phyloP scores from a whole-genome alignment of 2,113 vertebrate species.

The pig (Sus scrofa) region DNA sequence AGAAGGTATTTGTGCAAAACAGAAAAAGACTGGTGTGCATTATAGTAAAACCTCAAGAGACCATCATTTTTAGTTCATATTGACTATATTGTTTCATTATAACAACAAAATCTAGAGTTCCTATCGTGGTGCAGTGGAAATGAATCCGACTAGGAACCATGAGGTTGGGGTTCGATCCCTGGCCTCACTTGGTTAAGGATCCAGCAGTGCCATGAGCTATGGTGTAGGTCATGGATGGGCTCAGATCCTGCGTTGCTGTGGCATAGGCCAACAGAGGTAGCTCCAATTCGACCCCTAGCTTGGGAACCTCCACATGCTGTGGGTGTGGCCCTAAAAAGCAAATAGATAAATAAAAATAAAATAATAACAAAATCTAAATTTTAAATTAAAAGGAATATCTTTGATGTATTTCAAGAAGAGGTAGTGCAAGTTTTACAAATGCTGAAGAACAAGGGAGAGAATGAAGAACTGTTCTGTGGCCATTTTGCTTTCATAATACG shows the following conservation, averaged over 20 bases:
- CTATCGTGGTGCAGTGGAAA: no score
- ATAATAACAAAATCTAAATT: neutral
- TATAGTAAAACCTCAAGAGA: neutral
- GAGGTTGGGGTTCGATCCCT: no score
- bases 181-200: no score
- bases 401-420: neutral
- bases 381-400: slow-evolving; percentile 18
- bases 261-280: no score
- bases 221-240: no score
- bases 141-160: no score
- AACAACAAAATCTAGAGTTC: neutral
- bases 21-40: neutral
- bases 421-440: neutral
- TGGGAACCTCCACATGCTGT: no score
- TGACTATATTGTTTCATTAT: neutral
- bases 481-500: neutral
- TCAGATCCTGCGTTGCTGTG: no score
- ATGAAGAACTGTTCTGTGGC: neutral
- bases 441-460: neutral
- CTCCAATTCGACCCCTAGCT: no score
- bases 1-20: neutral
- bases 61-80: neutral
- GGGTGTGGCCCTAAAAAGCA: no score
- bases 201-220: no score
- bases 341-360: no score